Evolutionary conservation across 2,888 invertebrate species (phyloP), one percentile per base, ranked within the genome.

Genomic region (Nesidiocoris tenuis): DNA sequence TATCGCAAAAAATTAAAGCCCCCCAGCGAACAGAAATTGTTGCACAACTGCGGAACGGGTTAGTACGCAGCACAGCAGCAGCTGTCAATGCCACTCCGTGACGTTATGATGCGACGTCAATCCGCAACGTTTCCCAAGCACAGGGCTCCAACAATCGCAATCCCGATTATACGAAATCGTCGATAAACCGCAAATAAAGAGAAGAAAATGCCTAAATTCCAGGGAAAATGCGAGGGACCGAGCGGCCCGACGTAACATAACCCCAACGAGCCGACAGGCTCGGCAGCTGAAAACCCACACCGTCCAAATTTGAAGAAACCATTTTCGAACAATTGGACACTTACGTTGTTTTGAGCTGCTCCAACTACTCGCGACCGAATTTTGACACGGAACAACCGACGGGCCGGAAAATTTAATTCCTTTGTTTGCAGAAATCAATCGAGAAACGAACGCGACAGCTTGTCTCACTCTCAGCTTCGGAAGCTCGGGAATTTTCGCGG

Each of bases 371-470:
- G 25, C 9, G 70, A 70, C 70, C 70, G 24, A 70, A 70, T 59
- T 70, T 70, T 18, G 70, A 61, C 25, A 65, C 18, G 17, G 24
- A 59, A 70, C 39, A 12, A 39, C 3, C 39, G 5, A 7, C 39
- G 39, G 54, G 17, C 56, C 65, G 54, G 39, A 25, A 24, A 65
- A 39, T 39, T 19, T 24, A 65, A 25, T 70, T 70, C 22, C 59
- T 70, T 57, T 17, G 63, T 57, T 54, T 2, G 39, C 12, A 23
- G 59, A 57, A 70, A 70, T 70, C 70, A 70, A 70, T 70, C 70
- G 70, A 70, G 12, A 70, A 70, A 18, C 67, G 39, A 39, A 67
- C 57, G 18, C 70, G 61, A 59, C 25, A 70, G 59, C 70, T 70
- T 70, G 39, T 39, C 39, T 39, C 39, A 39, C 39, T 39, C 39